Base-by-base conservation (phyloP, 1,140 invertebrate genomes). In the Cyrtorhinus lividipennis region DNA sequence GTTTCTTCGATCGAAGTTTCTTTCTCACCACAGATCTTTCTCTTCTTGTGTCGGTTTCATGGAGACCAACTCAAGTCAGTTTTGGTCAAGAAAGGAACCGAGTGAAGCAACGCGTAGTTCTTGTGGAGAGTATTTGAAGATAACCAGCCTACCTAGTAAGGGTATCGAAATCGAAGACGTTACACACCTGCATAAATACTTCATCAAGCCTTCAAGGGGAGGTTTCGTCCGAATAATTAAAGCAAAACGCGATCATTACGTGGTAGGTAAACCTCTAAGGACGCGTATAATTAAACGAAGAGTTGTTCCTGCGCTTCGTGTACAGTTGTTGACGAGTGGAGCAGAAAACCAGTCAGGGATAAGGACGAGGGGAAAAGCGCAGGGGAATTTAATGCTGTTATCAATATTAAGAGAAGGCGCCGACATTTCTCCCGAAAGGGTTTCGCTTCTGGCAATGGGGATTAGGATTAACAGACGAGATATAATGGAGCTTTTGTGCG, bases 391-490 rank as follows among this genome's bases (percentile, higher is more conserved):
- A 62, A 53, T 46, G 60, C 27, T 53, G 60, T 59, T 59, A 59
- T 59, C 58, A 59, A 59, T 59, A 26, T 59, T 26, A 59, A 27
- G 58, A 26, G n/a, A 30, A 53, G 48, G 18, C 48, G 8, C 24
- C 56, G 13, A 8, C 8, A 22, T 22, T n/a, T 24, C 20, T 57
- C 56, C 56, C 2, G 18, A 24, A 24, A 59, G 24, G 58, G 58
- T n/a, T 26, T 26, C 10, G 48, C 20, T 53, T 53, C 48, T 20
- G 20, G 56, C 58, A 59, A 59, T 59, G 27, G 15, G 58, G 58
- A 59, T 59, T 59, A 59, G 58, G 58, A 59, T 59, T 59, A 30
- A 30, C 58, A 59, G 22, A 53, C 38, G 30, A 38, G 30, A 38
- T 38, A 15, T 38, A 38, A 38, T 15, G 27, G 58, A 26, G 58